Evolutionary conservation across 2,888 invertebrate species (phyloP).

Genomic region (Colostygia pectinataria): DNA sequence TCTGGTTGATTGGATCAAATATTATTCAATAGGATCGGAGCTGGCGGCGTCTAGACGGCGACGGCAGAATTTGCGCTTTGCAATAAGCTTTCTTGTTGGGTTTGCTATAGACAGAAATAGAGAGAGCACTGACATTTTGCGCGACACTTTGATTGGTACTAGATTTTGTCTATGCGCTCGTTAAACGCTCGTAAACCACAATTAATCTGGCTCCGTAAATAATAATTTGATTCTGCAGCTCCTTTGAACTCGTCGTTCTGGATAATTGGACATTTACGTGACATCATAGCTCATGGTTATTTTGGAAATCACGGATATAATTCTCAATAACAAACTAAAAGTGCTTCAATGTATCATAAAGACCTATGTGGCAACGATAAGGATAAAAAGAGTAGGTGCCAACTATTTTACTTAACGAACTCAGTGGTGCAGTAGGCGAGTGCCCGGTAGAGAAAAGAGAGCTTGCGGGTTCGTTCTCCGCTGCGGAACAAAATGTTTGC

Average conservation of each 20-base stretch:
- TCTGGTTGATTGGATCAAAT: conserved; percentile 80
- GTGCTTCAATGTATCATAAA: too few species aligned
- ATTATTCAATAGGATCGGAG: conserved; percentile 76
- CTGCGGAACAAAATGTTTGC: too few species aligned
- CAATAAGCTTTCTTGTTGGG: conserved; percentile 76
- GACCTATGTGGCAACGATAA: too few species aligned
- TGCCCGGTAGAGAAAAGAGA: too few species aligned
- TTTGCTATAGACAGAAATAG: conserved; percentile 72
- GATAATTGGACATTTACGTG: conserved; percentile 11
- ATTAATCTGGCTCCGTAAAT: conserved; percentile 22
- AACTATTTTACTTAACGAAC: too few species aligned
- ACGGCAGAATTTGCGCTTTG: conserved; percentile 75
- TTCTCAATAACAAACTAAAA: background rate
- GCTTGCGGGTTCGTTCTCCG: too few species aligned
- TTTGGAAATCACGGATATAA: conserved; percentile 15
- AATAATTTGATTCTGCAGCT: conserved; percentile 20
- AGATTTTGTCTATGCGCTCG: conserved; percentile 62
- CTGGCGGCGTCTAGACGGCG: conserved; percentile 78
- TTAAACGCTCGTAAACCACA: conserved; percentile 54
- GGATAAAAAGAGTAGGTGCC: too few species aligned
- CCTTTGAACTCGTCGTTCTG: conserved; percentile 20
- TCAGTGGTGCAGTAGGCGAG: too few species aligned
- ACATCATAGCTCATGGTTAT: too few species aligned
- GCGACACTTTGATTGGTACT: conserved; percentile 64
- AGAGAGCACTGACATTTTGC: conserved; percentile 76